These are phyloP conservation scores for Caenorhabditis sp. DNA, from an alignment of 2,888 invertebrate genomes.

Conservation along the genomic window DNA sequence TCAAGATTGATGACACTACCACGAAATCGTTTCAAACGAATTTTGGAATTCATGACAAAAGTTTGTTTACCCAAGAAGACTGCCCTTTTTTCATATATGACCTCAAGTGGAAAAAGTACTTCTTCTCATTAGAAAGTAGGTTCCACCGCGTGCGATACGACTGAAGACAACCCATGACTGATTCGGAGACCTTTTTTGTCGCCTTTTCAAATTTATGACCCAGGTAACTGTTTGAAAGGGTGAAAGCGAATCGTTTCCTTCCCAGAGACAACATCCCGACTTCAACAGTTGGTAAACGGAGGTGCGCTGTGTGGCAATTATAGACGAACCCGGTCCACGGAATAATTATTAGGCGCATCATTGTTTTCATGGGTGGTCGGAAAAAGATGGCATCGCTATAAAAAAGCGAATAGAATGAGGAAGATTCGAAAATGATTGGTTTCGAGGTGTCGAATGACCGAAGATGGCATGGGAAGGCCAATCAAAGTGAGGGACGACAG, in stretches of 20 bases:
- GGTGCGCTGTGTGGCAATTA: conserved; percentile 43
- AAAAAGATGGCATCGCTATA: conserved; percentile 41
- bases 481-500: conserved; percentile 30
- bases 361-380: conserved; percentile 61
- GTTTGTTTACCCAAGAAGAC: conserved; percentile 50
- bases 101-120: conserved; percentile 51
- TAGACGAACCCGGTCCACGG: conserved; percentile 16
- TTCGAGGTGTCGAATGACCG: conserved; percentile 59
- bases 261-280: conserved; percentile 33
- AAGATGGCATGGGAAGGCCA: conserved; percentile 53
- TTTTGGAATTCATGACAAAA: background rate
- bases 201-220: background rate
- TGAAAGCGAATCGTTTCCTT: conserved; percentile 14
- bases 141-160: conserved; percentile 27
- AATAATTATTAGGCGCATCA: conserved; percentile 64
- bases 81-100: conserved; percentile 38
- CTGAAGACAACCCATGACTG: conserved; percentile 54
- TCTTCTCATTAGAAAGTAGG: conserved; percentile 48
- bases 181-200: conserved; percentile 42
- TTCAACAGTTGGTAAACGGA: conserved; percentile 56
- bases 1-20: conserved; percentile 8
- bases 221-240: conserved; percentile 16
- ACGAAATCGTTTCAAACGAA: background rate
- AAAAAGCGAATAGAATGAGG: conserved; percentile 34
- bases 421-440: conserved; percentile 62